phyloP scores from a whole-genome alignment of 2,113 vertebrate genomes.

The Caracal caracal region DNA sequence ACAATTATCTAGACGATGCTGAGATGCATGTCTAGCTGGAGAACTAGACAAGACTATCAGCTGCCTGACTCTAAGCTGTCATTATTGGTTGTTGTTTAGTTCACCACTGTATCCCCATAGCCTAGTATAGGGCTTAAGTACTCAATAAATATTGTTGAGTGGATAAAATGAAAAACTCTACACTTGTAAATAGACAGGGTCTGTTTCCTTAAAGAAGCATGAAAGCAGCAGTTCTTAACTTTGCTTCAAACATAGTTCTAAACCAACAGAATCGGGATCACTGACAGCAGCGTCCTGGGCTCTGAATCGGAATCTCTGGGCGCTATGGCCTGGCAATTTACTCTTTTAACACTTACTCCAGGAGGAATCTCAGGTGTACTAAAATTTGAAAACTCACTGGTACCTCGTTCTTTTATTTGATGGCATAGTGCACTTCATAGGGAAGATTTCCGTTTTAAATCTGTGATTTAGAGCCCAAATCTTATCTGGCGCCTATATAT shows the following conservation, averaged over 20 bases:
- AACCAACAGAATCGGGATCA: not conserved
- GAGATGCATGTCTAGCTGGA: not conserved
- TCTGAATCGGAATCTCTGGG: not conserved
- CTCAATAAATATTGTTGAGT: not conserved
- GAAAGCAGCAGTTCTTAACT: not conserved
- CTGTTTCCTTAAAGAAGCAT: not conserved
- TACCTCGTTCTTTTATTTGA: slow-evolving; percentile 8
- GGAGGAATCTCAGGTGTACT: not conserved
- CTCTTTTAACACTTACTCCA: not conserved
- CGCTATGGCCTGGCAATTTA: not conserved
- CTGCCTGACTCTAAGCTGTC: not conserved
- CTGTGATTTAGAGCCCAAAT: not conserved
- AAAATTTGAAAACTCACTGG: slow-evolving; percentile 13
- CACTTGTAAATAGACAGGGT: not conserved
- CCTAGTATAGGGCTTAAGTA: not conserved
- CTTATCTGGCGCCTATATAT: not conserved
- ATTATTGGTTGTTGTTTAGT: not conserved
- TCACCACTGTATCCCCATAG: not conserved
- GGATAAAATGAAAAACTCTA: not conserved
- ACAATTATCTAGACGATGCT: slow-evolving; percentile 1
- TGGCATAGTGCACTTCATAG: not conserved
- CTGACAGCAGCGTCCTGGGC: not conserved
- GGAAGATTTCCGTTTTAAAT: slow-evolving; percentile 29
- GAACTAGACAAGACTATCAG: not conserved
- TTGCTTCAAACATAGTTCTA: not conserved